Percentiles rank a stretch among this genome's conserved stretches.
Conservation (phyloP, 2,888 invertebrate species). For the Oscheius sp. region DNA sequence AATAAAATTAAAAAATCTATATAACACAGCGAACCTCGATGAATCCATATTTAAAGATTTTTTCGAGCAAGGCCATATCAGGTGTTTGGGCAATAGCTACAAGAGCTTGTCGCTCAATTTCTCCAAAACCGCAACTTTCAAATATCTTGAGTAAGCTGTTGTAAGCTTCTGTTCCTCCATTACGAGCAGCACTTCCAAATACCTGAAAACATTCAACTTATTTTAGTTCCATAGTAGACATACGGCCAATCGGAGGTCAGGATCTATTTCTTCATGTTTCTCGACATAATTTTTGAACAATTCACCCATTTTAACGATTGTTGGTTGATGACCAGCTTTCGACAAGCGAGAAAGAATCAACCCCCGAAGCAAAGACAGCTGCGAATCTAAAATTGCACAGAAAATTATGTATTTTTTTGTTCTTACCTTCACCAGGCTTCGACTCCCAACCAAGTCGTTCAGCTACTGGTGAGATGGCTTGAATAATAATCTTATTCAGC, state of each 20-base stretch:
- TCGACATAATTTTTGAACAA: slow-evolving; percentile 57
- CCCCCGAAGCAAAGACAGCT: slow-evolving; percentile 48
- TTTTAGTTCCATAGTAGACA: neutral
- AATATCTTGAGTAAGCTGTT: slow-evolving; percentile 51
- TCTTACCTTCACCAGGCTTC: slow-evolving; percentile 49
- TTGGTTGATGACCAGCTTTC: slow-evolving; percentile 57
- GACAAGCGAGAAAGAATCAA: slow-evolving; percentile 56
- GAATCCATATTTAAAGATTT: slow-evolving; percentile 61
- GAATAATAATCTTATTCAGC: slow-evolving; percentile 54
- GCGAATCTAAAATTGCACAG: slow-evolving; percentile 39
- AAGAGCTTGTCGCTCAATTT: slow-evolving; percentile 57
- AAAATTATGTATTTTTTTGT: neutral
- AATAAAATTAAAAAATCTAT: neutral
- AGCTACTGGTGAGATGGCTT: slow-evolving; percentile 54
- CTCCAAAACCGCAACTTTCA: slow-evolving; percentile 58
- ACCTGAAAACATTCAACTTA: slow-evolving; percentile 25
- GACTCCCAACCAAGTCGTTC: slow-evolving; percentile 61
- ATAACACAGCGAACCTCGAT: slow-evolving; percentile 37
- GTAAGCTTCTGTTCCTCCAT: slow-evolving; percentile 46
- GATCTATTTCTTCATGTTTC: slow-evolving; percentile 51
- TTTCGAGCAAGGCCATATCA: slow-evolving; percentile 38
- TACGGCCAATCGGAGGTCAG: slow-evolving; percentile 55
- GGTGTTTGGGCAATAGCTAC: slow-evolving; percentile 55
- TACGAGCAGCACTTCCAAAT: slow-evolving; percentile 54
- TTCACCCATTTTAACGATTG: slow-evolving; percentile 51